phyloP scores from a whole-genome alignment of 2,888 invertebrate genomes.

The Acholoe squamosa region DNA sequence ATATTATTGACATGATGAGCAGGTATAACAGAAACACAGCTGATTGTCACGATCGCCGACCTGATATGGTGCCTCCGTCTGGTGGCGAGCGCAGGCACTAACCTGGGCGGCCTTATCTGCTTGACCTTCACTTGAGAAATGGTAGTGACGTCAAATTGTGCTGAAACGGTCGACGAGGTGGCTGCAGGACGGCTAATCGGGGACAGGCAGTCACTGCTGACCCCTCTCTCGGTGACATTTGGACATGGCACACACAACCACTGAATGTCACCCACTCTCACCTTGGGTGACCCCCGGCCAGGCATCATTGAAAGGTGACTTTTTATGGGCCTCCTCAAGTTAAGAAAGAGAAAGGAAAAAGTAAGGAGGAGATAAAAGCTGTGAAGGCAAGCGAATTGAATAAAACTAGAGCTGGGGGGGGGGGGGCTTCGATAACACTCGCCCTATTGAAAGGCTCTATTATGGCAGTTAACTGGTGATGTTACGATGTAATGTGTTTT shows the following conservation, averaged over 20 bases:
- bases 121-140: slow-evolving; percentile 30
- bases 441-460: not conserved
- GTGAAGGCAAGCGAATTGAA: not conserved
- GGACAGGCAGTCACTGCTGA: not conserved
- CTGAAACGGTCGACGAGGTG: not conserved
- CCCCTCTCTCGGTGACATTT: slow-evolving; percentile 20
- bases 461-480: not conserved
- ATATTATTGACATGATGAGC: no score
- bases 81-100: not conserved
- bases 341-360: not conserved
- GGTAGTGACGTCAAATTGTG: slow-evolving; percentile 34
- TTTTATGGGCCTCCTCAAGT: not conserved
- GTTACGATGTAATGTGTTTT: not conserved
- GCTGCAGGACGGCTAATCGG: slow-evolving; percentile 3
- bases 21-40: no score
- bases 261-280: slow-evolving; percentile 42
- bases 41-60: no score
- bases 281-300: slow-evolving; percentile 5
- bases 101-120: slow-evolving; percentile 9
- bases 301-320: not conserved
- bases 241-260: slow-evolving; percentile 38
- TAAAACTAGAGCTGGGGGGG: not conserved
- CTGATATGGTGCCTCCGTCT: not conserved
- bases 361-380: not conserved
- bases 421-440: not conserved